Evolutionary conservation across 2,888 invertebrate genomes (phyloP), one percentile per base, ranked within the genome.

Genomic region (Melitaea athalia): DNA sequence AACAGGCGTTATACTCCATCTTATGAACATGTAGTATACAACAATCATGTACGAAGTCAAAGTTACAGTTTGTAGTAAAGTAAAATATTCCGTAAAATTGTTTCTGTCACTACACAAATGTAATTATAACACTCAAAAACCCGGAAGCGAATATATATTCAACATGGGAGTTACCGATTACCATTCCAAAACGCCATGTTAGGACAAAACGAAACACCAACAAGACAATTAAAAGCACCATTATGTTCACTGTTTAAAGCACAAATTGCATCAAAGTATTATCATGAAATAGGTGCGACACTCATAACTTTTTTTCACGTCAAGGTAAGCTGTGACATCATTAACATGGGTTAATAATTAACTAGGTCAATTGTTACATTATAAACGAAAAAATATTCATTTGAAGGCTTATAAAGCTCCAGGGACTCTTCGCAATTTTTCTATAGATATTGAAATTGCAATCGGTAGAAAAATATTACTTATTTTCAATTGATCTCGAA

Each of bases 321-420:
- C 75, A 75, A 75, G 75, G 75, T 68, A 68, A 70, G 47, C 52
- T 42, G 52, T 71, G 73, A 74, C 74, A 71, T 76, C 72, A 76
- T 57, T 15, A 10, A 55, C 57, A 57, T 57, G 10, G 57, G 38
- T 57, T 42, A 42, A 42, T 57, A 38, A 2, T 38, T 17, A 42
- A 57, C 15, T 57, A 57, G 57, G 57, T 57, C 38, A 57, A 38
- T 57, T 42, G 42, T 38, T 42, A 42, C 42, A 42, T 8, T 42
- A 57, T 57, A 38, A 53, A 50, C 15, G 17, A 50, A 50, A 17
- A 47, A 10, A 17, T 50, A 17, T 50, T 50, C 8, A 17, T 50
- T 50, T 50, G 50, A 50, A 17, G 17, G 17, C 3, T 10, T 11
- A 50, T 17, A 50, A 50, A 50, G 15, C 50, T 50, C 8, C 10